Percentiles rank a stretch among this genome's conserved stretches.
Evolutionary conservation across 35 echinoderm and acorn worm species (phyloP).

Genomic region (Patiria miniata): DNA sequence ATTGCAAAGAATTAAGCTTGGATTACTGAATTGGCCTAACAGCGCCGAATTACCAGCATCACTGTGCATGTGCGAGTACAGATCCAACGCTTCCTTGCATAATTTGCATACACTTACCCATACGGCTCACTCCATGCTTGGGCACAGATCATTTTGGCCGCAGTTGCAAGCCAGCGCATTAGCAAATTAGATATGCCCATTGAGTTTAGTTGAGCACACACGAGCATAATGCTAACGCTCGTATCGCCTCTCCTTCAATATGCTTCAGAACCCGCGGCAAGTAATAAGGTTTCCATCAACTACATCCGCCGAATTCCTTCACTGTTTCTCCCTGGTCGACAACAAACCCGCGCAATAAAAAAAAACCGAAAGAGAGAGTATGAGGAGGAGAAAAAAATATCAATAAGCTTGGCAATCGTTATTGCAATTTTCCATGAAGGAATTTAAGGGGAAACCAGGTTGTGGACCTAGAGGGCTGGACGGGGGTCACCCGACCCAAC

Average conservation of each 20-base stretch:
- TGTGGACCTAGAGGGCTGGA: not conserved
- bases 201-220: too few relatives aligned
- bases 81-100: too few relatives aligned
- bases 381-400: not conserved
- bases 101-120: too few relatives aligned
- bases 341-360: not conserved
- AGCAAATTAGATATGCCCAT: too few relatives aligned
- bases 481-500: not conserved
- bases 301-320: slow-evolving; percentile 23
- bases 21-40: too few relatives aligned
- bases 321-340: not conserved
- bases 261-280: not conserved
- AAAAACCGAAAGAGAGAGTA: not conserved
- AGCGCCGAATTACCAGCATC: too few relatives aligned
- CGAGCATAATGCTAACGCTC: not conserved
- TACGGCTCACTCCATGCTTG: too few relatives aligned
- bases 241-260: slow-evolving; percentile 10
- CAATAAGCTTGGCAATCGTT: slow-evolving; percentile 28
- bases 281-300: slow-evolving; percentile 13
- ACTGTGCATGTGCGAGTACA: too few relatives aligned
- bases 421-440: slow-evolving; percentile 25
- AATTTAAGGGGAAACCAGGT: not conserved
- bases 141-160: too few relatives aligned
- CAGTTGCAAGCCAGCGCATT: too few relatives aligned
- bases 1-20: too few relatives aligned